A percentile compares a stretch with the other conserved stretches of the same genome.
phyloP scores from a whole-genome alignment of 2,797 vertebrate species.

The Anas capensis region DNA sequence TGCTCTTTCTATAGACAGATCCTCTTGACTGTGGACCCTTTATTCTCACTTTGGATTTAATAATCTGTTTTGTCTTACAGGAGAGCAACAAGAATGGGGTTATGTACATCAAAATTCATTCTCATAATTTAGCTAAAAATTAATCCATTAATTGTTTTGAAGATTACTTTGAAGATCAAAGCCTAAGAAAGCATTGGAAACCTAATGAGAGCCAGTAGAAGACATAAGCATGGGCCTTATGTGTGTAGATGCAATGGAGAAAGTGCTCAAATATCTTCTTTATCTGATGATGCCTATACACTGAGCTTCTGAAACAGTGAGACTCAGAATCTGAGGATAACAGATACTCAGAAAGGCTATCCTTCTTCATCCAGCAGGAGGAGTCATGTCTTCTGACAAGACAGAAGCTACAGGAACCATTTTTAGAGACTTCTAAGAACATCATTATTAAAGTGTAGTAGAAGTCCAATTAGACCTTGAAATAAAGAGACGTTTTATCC shows the following conservation, averaged over 20 bases:
- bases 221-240: background rate
- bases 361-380: background rate
- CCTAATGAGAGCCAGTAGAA: background rate
- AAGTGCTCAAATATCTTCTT: background rate
- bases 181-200: background rate
- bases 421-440: background rate
- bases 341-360: background rate
- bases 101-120: background rate
- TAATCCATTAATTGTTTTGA: slow-evolving; percentile 1
- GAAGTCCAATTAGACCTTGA: background rate
- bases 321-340: background rate
- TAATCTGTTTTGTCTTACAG: background rate
- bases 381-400: background rate
- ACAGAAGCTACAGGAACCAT: background rate
- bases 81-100: background rate
- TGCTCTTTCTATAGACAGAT: background rate
- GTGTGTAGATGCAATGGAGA: background rate
- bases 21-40: background rate
- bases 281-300: background rate
- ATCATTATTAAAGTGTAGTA: background rate
- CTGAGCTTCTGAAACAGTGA: background rate
- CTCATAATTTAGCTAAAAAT: background rate
- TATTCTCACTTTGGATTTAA: slow-evolving; percentile 1
- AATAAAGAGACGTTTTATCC: background rate
- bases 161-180: slow-evolving; percentile 10